Base-by-base conservation (phyloP, 1,140 invertebrate genomes). In the Drosophila nikananu region DNA sequence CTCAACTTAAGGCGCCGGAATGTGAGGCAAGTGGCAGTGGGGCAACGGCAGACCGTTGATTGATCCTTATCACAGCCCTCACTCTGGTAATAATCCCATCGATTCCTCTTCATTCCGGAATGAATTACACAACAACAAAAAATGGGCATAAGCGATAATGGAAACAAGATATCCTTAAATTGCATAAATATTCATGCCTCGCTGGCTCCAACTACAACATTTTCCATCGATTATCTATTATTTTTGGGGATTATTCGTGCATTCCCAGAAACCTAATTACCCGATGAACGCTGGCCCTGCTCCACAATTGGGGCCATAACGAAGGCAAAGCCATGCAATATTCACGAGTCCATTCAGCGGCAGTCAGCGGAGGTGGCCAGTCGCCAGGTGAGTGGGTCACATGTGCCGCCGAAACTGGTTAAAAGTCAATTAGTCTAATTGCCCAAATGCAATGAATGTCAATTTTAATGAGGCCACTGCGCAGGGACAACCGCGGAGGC, bases 401-500 rank as follows among this genome's bases (percentile, higher is more conserved):
- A 81, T 79, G 71, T 81, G 75, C 65, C 64, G 25, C 74, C 54
- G 54, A 76, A 78, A 70, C 57, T 84, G 75, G 84, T 80, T 90
- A 90, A 89, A 89, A 89, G 86, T 84, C 86, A 89, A 89, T 89
- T 89, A 89, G 84, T 70, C 67, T 89, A 90, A 89, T 89, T 89
- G 80, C 77, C 80, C 68, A 84, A 83, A 80, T 83, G 83, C 80
- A 89, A 89, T 89, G 84, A 89, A 78, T 87, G 83, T 80, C 81
- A 81, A 89, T 84, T 84, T 86, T 66, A 89, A 90, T 89, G 86
- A 67, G 84, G 84, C 81, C 84, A 87, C 37, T 77, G 84, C 77
- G 71, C 81, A 78, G 65, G 49, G 66, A 58, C 37, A 35, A 57
- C 17, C 42, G 42, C 44, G 19, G 15, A 57, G 44, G 57, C 35